phyloP scores from a whole-genome alignment of 2,113 vertebrate species.

The Aepyceros melampus region DNA sequence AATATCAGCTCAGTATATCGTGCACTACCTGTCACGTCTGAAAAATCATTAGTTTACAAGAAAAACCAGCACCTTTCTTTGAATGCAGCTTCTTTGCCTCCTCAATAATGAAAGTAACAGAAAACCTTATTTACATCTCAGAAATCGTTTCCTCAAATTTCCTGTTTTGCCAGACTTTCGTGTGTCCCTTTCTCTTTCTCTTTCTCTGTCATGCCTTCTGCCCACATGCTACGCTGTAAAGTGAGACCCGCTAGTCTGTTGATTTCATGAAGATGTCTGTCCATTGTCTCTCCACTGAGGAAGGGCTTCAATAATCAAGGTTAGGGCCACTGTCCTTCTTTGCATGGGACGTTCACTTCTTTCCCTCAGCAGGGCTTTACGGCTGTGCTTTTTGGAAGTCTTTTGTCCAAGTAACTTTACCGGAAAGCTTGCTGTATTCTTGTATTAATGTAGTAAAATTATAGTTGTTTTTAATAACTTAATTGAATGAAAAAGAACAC shows the following conservation, averaged over 20 bases:
- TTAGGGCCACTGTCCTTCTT: conserved; percentile 24
- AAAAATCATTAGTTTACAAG: conserved; percentile 65
- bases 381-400: background rate
- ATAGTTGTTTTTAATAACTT: conserved; percentile 64
- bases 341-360: conserved; percentile 39
- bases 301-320: conserved; percentile 9
- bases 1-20: background rate
- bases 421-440: conserved; percentile 45
- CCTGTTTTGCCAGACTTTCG: conserved; percentile 75
- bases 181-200: conserved; percentile 10
- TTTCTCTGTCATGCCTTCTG: conserved; percentile 27
- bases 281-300: background rate
- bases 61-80: conserved; percentile 66
- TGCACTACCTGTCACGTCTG: conserved; percentile 65
- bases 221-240: background rate
- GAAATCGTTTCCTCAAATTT: conserved; percentile 79
- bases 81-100: conserved; percentile 55
- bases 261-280: background rate
- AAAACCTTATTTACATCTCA: conserved; percentile 81
- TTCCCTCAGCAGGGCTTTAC: conserved; percentile 26
- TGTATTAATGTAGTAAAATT: conserved; percentile 43
- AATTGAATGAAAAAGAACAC: conserved; percentile 26
- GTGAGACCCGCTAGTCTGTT: background rate
- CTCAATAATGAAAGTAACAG: conserved; percentile 79
- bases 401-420: conserved; percentile 47